These are phyloP conservation scores for Eretmodus cyanostictus DNA, from an alignment of 2,113 vertebrate genomes.

Conservation along the genomic window DNA sequence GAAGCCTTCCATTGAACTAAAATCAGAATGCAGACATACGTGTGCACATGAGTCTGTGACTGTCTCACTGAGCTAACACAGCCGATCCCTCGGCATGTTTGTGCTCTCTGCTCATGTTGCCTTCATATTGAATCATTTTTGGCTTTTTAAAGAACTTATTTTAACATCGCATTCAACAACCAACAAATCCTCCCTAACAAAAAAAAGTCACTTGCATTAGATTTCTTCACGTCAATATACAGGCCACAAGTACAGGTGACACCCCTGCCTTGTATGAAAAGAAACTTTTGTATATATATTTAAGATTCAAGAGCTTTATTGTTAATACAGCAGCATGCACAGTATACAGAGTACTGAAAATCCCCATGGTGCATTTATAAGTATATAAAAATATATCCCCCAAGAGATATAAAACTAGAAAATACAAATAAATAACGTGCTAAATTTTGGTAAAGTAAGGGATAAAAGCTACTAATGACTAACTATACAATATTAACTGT, in stretches of 20 bases:
- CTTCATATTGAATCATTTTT: neutral
- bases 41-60: accelerated
- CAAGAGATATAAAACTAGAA: neutral
- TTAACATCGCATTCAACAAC: accelerated
- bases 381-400: neutral
- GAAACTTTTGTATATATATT: neutral
- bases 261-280: neutral
- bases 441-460: neutral
- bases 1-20: neutral
- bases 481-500: neutral
- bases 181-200: neutral
- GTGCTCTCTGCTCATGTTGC: neutral
- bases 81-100: accelerated
- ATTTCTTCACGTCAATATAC: neutral
- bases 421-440: neutral
- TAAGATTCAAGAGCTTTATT: neutral
- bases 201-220: neutral
- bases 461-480: neutral
- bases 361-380: neutral
- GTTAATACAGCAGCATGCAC: accelerated
- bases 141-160: neutral
- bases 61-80: neutral
- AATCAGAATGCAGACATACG: neutral
- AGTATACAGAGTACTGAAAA: accelerated
- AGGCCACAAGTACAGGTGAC: accelerated